phyloP scores from a whole-genome alignment of 2,888 invertebrate species.

The Gortyna flavago region DNA sequence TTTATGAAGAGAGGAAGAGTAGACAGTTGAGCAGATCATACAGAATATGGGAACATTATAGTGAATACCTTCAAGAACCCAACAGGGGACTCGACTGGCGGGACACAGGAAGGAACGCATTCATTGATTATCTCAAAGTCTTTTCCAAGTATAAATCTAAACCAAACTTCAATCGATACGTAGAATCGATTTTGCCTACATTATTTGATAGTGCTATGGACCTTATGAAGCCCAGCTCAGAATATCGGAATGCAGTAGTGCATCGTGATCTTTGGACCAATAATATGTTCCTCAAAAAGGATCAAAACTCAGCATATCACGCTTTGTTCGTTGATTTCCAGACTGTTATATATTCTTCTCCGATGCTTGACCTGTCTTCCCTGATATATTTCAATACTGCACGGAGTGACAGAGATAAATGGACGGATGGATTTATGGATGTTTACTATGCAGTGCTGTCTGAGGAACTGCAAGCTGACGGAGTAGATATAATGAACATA shows the following conservation, averaged over 20 bases:
- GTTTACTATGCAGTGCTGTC: constrained; percentile 88
- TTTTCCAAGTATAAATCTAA: constrained; percentile 78
- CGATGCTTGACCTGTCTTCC: constrained; percentile 91
- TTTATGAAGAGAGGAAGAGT: constrained; percentile 84
- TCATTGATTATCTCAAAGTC: constrained; percentile 78
- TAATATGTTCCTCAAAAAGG: constrained; percentile 89
- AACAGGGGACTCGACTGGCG: constrained; percentile 75
- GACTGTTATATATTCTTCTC: constrained; percentile 91
- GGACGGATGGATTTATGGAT: constrained; percentile 85
- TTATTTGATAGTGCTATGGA: constrained; percentile 74
- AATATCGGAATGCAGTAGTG: constrained; percentile 87
- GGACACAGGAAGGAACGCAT: constrained; percentile 80
- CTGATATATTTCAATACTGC: constrained; percentile 89
- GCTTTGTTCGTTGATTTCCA: constrained; percentile 92
- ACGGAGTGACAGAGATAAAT: constrained; percentile 80
- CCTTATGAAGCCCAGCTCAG: constrained; percentile 81
- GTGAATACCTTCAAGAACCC: constrained; percentile 78
- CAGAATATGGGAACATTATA: constrained; percentile 82
- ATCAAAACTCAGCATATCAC: constrained; percentile 77
- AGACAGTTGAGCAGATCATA: constrained; percentile 77
- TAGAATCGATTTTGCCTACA: constrained; percentile 72
- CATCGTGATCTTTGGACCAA: constrained; percentile 92
- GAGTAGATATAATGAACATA: constrained; percentile 71
- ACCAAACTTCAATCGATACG: constrained; percentile 69
- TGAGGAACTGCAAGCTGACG: constrained; percentile 80